phyloP scores from a whole-genome alignment of 2,888 invertebrate species.

The Belgica antarctica region DNA sequence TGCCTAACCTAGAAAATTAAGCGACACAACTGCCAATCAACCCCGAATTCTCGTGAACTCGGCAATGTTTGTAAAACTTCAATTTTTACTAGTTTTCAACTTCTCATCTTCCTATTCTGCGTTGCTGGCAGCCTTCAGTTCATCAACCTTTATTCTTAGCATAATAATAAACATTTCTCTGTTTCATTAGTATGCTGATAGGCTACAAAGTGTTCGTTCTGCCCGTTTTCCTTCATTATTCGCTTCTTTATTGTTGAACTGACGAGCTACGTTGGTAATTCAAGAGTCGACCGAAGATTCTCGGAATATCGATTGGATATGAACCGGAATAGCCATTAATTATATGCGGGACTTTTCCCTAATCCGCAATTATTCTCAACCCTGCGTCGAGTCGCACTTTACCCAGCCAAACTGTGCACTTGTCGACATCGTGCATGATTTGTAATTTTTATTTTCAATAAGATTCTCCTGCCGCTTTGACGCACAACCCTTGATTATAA shows the following conservation, averaged over 20 bases:
- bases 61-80: no score
- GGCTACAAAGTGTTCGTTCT: not conserved
- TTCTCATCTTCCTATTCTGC: no score
- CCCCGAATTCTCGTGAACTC: no score
- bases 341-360: not conserved
- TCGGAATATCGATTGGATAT: not conserved
- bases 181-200: conserved; percentile 31
- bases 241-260: not conserved
- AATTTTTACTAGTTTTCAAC: no score
- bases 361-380: conserved; percentile 27
- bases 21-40: no score
- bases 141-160: conserved; percentile 29
- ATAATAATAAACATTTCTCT: conserved; percentile 4
- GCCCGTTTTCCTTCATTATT: not conserved
- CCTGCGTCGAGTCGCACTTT: no score
- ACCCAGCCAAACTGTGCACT: conserved; percentile 22
- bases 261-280: no score
- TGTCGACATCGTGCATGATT: conserved; percentile 5
- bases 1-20: no score
- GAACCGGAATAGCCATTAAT: conserved; percentile 9
- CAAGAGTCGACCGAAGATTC: not conserved
- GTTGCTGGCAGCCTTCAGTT: not conserved
- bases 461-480: not conserved
- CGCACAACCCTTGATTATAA: conserved; percentile 23
- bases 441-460: conserved; percentile 5